Evolutionary conservation across 2,888 invertebrate species (phyloP).

Genomic region (Apamea epomidion): DNA sequence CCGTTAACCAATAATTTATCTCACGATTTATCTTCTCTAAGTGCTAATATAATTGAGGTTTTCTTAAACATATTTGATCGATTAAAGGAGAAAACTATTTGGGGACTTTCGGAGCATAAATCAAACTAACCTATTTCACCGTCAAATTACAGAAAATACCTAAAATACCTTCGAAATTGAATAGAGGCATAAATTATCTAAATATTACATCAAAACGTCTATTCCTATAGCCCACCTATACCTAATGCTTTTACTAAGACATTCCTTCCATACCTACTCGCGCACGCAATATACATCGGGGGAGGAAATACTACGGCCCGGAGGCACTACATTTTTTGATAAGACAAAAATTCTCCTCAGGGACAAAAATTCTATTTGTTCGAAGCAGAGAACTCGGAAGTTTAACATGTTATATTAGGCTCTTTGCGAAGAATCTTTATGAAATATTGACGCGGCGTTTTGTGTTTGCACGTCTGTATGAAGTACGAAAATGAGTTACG

Average conservation of each 20-base stretch:
- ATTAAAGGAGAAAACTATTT: not conserved
- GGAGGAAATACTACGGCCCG: slow-evolving; percentile 52
- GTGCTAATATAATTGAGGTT: not conserved
- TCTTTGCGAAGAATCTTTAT: slow-evolving; percentile 32
- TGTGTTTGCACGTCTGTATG: not conserved
- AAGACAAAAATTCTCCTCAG: slow-evolving; percentile 55
- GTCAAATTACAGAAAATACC: not conserved
- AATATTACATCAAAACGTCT: slow-evolving; percentile 22
- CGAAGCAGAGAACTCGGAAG: slow-evolving; percentile 40
- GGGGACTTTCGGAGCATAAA: not conserved
- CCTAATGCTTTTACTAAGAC: slow-evolving; percentile 32
- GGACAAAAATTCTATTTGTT: slow-evolving; percentile 62
- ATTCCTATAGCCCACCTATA: slow-evolving; percentile 18
- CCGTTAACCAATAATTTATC: not conserved
- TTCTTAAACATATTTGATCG: not conserved
- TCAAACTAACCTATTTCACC: not conserved
- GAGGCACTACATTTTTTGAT: slow-evolving; percentile 61
- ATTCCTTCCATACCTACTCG: slow-evolving; percentile 49
- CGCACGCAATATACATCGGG: slow-evolving; percentile 48
- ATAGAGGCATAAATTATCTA: slow-evolving; percentile 25
- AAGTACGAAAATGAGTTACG: not conserved
- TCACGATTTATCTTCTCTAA: not conserved
- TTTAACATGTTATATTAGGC: slow-evolving; percentile 45
- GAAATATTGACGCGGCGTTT: slow-evolving; percentile 20
- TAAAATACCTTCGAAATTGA: slow-evolving; percentile 15